Evolutionary conservation across 2,797 vertebrate species (phyloP).

Genomic region (Sebastes diploproa): DNA sequence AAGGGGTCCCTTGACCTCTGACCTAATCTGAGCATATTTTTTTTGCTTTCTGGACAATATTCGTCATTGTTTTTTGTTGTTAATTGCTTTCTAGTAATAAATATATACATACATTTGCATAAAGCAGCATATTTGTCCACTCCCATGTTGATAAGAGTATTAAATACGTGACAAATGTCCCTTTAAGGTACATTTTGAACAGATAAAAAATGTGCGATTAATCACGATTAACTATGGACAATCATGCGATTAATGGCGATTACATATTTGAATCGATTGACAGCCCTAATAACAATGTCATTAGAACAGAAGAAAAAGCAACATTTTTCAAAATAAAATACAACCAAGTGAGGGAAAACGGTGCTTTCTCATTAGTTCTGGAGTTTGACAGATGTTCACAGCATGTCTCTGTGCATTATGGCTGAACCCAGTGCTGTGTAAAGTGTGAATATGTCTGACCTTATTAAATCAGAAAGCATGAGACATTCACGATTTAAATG

Average conservation of each 20-base stretch:
- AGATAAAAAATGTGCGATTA: accelerated
- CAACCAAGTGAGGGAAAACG: background rate
- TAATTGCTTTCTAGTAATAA: background rate
- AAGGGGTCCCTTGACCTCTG: background rate
- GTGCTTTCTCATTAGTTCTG: background rate
- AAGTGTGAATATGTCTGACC: background rate
- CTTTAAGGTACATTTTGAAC: background rate
- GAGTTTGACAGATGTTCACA: background rate
- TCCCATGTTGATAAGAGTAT: background rate
- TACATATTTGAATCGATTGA: background rate
- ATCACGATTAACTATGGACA: background rate
- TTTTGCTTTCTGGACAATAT: no score
- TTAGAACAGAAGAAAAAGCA: background rate
- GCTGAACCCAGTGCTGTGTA: background rate
- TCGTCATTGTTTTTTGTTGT: background rate
- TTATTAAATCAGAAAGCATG: background rate
- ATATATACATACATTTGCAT: background rate
- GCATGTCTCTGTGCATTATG: background rate
- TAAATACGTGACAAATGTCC: background rate
- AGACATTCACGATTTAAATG: background rate
- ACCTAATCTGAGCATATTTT: background rate
- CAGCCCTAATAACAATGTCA: background rate
- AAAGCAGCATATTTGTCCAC: background rate
- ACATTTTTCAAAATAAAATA: background rate
- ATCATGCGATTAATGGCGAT: background rate